Percentiles rank a stretch among this genome's conserved stretches.
These are phyloP conservation scores for Periophthalmus modestus DNA, from an alignment of 2,113 vertebrate species.

Conservation along the genomic window DNA sequence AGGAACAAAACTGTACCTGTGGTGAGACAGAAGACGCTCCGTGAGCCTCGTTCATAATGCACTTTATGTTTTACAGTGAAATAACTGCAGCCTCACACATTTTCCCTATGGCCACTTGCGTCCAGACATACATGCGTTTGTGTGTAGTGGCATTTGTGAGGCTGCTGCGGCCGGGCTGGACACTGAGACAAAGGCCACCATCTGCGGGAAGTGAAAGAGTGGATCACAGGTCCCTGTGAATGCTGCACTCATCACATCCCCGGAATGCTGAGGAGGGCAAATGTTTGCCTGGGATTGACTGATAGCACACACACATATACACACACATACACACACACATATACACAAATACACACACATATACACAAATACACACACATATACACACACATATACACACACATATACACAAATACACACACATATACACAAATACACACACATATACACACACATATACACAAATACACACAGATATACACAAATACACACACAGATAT, in stretches of 20 bases:
- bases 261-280: constrained; percentile 75
- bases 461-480: not conserved
- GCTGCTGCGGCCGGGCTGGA: constrained; percentile 25
- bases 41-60: not conserved
- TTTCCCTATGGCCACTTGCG: constrained; percentile 6
- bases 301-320: constrained; percentile 38
- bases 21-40: constrained; percentile 28
- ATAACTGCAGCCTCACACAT: not conserved
- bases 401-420: not conserved
- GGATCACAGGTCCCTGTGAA: constrained; percentile 68
- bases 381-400: constrained; percentile 8
- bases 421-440: not conserved
- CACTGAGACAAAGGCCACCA: constrained; percentile 61
- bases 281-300: constrained; percentile 66
- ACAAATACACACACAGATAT: constrained; percentile 5
- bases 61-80: not conserved
- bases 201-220: constrained; percentile 71
- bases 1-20: constrained; percentile 53
- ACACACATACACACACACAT: not conserved
- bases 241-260: constrained; percentile 75
- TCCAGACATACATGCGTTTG: constrained; percentile 22
- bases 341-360: constrained; percentile 27
- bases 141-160: constrained; percentile 25
- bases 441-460: not conserved
- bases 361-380: constrained; percentile 11